phyloP scores from a whole-genome alignment of 2,888 invertebrate species.

The Andrena camellia region DNA sequence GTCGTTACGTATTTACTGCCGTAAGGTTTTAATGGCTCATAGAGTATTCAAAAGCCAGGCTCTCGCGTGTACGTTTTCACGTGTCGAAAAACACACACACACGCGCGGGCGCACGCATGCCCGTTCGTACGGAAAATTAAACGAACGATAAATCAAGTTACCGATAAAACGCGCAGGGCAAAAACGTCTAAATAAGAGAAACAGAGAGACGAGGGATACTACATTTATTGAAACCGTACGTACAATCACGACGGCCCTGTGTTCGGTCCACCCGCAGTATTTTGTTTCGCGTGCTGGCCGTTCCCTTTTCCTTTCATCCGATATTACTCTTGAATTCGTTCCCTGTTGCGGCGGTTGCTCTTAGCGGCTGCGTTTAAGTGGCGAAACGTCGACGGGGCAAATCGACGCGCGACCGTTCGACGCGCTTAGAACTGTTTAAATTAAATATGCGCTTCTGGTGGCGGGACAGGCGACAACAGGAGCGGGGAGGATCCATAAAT shows the following conservation, averaged over 20 bases:
- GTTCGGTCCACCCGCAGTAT: background rate
- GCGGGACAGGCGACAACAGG: slow-evolving; percentile 7
- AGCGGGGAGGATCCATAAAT: slow-evolving; percentile 52
- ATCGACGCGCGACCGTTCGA: slow-evolving; percentile 1
- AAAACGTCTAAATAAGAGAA: slow-evolving; percentile 15
- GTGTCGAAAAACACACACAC: slow-evolving; percentile 4
- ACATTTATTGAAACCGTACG: slow-evolving; percentile 39
- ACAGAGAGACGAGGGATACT: slow-evolving; percentile 10
- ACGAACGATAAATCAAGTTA: slow-evolving; percentile 41
- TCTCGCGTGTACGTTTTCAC: slow-evolving; percentile 5
- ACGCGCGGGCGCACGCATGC: background rate
- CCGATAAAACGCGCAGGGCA: slow-evolving; percentile 30
- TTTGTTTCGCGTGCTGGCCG: slow-evolving; percentile 6
- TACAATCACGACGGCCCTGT: slow-evolving; percentile 8
- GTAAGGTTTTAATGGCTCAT: slow-evolving; percentile 44
- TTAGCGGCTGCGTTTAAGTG: background rate
- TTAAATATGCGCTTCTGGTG: slow-evolving; percentile 39
- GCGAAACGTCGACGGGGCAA: background rate
- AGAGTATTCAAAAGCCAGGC: slow-evolving; percentile 34
- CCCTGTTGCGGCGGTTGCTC: background rate
- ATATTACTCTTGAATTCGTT: slow-evolving; percentile 27
- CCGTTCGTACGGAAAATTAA: slow-evolving; percentile 39
- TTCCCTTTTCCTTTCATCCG: slow-evolving; percentile 24
- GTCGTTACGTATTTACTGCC: slow-evolving; percentile 29
- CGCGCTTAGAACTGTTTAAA: slow-evolving; percentile 40